A percentile compares a stretch with the other conserved stretches of the same genome.
Conservation (phyloP, 2,797 vertebrate genomes). For the Alectoris magna region DNA sequence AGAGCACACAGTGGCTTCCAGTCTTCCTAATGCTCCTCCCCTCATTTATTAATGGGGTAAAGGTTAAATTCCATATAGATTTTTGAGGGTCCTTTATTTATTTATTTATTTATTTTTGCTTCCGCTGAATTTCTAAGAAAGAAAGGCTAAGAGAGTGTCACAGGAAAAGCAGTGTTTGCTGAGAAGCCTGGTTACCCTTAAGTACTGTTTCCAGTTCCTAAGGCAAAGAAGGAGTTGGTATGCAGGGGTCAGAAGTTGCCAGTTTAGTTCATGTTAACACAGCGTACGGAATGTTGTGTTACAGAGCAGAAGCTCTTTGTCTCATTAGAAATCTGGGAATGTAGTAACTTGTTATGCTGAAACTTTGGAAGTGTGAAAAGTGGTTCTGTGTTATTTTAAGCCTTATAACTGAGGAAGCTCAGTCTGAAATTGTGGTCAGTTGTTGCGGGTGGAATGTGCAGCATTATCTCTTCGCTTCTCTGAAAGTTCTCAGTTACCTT, state of each 20-base stretch:
- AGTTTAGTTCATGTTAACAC: background rate
- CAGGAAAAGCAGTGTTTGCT: background rate
- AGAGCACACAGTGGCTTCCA: background rate
- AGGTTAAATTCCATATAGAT: background rate
- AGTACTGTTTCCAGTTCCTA: background rate
- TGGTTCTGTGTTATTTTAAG: background rate
- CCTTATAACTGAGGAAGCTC: background rate
- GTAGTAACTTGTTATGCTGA: background rate
- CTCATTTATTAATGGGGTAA: background rate
- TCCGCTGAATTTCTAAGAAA: background rate
- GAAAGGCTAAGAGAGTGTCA: background rate
- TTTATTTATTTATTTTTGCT: background rate
- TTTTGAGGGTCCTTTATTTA: conserved; percentile 1
- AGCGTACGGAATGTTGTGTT: background rate
- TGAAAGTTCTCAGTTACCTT: background rate
- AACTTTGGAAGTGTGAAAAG: background rate
- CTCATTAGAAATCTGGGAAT: background rate
- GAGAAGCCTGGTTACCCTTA: background rate
- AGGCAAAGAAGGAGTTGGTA: background rate
- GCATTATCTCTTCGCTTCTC: background rate
- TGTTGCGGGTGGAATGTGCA: background rate
- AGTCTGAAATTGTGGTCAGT: background rate
- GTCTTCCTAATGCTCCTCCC: background rate
- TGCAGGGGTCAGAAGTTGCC: conserved; percentile 15
- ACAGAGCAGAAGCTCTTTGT: background rate